Evolutionary conservation across 2,797 vertebrate species (phyloP), one percentile per base, ranked within the genome.

Genomic region (Pseudochirops cupreus): DNA sequence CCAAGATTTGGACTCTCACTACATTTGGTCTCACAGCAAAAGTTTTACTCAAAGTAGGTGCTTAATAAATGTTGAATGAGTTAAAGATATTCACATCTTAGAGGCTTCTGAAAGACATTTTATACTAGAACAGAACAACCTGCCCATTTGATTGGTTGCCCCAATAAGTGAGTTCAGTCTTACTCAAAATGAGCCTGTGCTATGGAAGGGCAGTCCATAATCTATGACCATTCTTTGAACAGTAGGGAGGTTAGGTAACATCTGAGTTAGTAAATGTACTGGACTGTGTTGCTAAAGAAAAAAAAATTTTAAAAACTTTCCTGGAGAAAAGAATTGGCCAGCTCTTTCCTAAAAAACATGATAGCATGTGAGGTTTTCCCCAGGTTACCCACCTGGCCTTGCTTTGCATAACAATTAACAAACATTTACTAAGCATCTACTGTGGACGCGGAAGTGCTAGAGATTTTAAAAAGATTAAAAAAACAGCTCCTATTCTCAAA

Each of bases 41-140:
- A 56, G 55, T 56, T 56, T 56, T 56, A 56, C 56, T 56, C 56
- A 58, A 3, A 58, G 57, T 58, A 58, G 57, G 6, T 58, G 57
- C 57, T 28, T 58, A 26, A 26, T 58, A 26, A 58, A 58, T 58
- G 26, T 58, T 58, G 9, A 58, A 28, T 58, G 57, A 58, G 26
- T 6, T 58, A 58, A 56, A 56, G 57, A 26, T 58, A 58, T 57
- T 57, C 21, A 58, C 56, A 56, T 56, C 56, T 56, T 56, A 56
- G 56, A 21, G 3, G 56, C 56, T 56, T 56, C 56, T 56, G 59
- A 95, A 91, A 56, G 59, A 50, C 55, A 46, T 56, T 56, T 93
- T 95, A 46, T 91, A 91, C 56, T 91, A 93, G 39, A 93, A 91
- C 52, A 94, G 92, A 87, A 59, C 24, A 90, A n/a, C 91, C 92